phyloP scores from a whole-genome alignment of 2,113 vertebrate genomes.

The Pipra filicauda region DNA sequence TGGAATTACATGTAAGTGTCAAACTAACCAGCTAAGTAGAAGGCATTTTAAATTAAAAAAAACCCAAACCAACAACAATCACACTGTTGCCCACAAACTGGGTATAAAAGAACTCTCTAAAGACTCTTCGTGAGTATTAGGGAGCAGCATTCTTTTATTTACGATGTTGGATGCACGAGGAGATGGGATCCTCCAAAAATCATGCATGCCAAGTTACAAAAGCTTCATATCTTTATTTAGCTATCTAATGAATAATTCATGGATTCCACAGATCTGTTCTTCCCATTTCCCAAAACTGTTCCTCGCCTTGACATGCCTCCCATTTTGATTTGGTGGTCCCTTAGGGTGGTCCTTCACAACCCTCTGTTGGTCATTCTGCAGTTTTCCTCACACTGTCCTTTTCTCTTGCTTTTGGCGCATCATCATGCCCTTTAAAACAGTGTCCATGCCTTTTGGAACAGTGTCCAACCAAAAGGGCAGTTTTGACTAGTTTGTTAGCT shows the following conservation, averaged over 20 bases:
- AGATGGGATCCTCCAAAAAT: not conserved
- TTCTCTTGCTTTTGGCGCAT: not conserved
- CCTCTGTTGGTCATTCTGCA: not conserved
- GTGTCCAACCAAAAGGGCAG: not conserved
- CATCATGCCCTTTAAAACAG: not conserved
- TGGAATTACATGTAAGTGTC: constrained; percentile 90
- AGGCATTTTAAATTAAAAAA: not conserved
- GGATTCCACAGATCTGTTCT: not conserved
- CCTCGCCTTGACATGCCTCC: not conserved
- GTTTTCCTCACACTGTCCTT: not conserved
- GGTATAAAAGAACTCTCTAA: not conserved
- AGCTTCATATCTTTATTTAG: not conserved
- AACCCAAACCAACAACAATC: not conserved
- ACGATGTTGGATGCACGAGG: not conserved
- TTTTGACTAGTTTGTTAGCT: not conserved
- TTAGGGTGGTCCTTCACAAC: not conserved
- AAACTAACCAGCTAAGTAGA: not conserved
- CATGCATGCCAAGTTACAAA: not conserved
- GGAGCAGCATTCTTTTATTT: not conserved
- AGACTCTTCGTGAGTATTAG: not conserved
- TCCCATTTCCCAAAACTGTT: not conserved
- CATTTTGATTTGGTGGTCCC: not conserved
- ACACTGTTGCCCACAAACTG: not conserved
- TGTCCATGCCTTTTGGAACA: not conserved
- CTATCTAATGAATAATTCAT: not conserved